Evolutionary conservation across 2,888 invertebrate genomes (phyloP), one percentile per base, ranked within the genome.

Genomic region (Bursaphelenchus okinawaensis): DNA sequence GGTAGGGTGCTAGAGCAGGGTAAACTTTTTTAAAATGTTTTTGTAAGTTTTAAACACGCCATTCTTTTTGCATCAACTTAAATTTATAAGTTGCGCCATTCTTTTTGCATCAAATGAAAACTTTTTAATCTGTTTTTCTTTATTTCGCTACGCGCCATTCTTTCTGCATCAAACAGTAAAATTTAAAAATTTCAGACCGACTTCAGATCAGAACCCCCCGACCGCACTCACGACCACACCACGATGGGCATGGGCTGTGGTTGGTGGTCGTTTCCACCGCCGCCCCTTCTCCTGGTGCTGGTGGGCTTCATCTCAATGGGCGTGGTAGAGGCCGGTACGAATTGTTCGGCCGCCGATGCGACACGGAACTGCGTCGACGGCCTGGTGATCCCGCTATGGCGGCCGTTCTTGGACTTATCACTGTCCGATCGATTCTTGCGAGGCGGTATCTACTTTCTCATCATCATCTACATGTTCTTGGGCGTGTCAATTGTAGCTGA

Each of bases 401-500:
- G 80, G 62, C 81, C 81, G 26, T 81, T 80, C 65, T 70, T 81
- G 60, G 81, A 81, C 61, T 71, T 81, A 65, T 29, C 65, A 23
- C 27, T 70, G 50, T 59, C 58, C 26, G 80, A 81, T 54, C 73
- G 80, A 58, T 52, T 79, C 7, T 26, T 78, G 65, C 88, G 98
- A 28, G 96, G 96, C 52, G 80, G 90, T 70, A 89, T 92, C 68
- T 99, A 98, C 86, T 93, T 96, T 86, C 76, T 91, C 59, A 86
- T 88, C 55, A 88, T 99, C 84, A 86, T 91, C 79, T 99, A 95
- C 84, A 88, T 96, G 83, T 99, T 98, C 86, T 91, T 99, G 83
- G 98, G 98, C 64, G 95, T 98, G 55, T 95, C 96, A 76, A 95
- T 98, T 84, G 91, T 96, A 73, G 94, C 96, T 75, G 98, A 98